phyloP scores from a whole-genome alignment of 2,797 vertebrate species.

The Hypotaenidia okinawae region DNA sequence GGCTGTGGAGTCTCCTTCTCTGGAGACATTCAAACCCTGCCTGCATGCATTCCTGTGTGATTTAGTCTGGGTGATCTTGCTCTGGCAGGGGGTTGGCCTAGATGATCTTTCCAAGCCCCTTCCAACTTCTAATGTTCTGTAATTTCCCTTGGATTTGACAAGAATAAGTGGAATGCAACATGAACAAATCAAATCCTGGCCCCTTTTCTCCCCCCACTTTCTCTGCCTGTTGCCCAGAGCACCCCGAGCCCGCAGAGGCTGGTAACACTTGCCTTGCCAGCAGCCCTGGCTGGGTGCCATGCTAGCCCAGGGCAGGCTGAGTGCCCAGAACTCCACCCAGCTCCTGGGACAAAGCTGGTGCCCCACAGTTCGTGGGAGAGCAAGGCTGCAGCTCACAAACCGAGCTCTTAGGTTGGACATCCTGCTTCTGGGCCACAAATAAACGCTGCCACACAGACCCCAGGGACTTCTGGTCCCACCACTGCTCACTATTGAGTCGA shows the following conservation, averaged over 20 bases:
- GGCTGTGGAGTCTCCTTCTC: too few relatives aligned
- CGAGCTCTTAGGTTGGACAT: neutral
- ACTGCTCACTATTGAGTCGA: neutral
- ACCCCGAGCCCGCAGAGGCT: fast-evolving
- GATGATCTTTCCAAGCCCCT: too few relatives aligned
- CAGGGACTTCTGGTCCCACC: neutral
- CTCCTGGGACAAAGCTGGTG: neutral
- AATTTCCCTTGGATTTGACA: conserved; percentile 13
- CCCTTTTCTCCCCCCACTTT: neutral
- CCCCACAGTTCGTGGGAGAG: neutral
- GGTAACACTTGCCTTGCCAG: neutral
- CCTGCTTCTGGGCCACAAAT: neutral
- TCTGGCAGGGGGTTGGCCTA: too few relatives aligned
- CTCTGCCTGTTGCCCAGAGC: neutral
- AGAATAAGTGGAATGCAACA: neutral
- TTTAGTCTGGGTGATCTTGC: too few relatives aligned
- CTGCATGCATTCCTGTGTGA: too few relatives aligned
- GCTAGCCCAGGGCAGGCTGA: fast-evolving
- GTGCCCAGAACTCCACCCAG: neutral
- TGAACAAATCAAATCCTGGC: neutral
- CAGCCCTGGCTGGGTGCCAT: neutral
- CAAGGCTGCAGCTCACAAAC: neutral
- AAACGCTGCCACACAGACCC: neutral
- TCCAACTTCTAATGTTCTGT: neutral
- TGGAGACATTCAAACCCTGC: too few relatives aligned